Evolutionary conservation across 2,113 vertebrate genomes (phyloP).

Genomic region (Pogonocichla stellata): DNA sequence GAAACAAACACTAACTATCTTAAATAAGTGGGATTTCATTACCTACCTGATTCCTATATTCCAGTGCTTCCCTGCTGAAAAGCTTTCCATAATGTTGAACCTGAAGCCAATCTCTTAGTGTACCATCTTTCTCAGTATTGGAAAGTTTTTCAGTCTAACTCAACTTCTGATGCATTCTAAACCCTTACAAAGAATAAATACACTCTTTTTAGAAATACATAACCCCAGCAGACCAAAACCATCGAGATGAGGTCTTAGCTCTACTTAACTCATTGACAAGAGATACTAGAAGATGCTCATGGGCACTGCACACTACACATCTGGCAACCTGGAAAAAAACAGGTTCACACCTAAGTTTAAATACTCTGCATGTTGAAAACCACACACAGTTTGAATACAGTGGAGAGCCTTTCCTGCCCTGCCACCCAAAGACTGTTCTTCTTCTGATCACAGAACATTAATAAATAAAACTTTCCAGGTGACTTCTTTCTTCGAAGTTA

Average conservation of each 20-base stretch:
- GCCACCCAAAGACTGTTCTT: background rate
- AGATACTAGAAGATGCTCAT: background rate
- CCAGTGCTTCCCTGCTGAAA: background rate
- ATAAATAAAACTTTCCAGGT: background rate
- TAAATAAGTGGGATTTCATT: background rate
- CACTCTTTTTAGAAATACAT: background rate
- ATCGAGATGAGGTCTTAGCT: background rate
- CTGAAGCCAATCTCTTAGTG: background rate
- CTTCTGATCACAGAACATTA: background rate
- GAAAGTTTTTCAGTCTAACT: background rate
- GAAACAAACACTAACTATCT: background rate
- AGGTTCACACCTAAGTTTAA: background rate
- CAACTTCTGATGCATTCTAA: background rate
- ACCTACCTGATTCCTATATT: background rate
- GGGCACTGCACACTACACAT: accelerated
- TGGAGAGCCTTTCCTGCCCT: background rate
- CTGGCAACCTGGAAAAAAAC: background rate
- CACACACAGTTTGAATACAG: accelerated
- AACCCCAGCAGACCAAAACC: background rate
- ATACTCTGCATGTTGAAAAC: background rate
- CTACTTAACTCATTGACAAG: background rate
- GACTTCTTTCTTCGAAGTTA: background rate
- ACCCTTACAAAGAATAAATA: background rate
- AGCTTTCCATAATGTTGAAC: background rate
- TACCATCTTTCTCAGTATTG: background rate